Evolutionary conservation across 2,113 vertebrate species (phyloP), one percentile per base, ranked within the genome.

Genomic region (Chaetodon auriga): DNA sequence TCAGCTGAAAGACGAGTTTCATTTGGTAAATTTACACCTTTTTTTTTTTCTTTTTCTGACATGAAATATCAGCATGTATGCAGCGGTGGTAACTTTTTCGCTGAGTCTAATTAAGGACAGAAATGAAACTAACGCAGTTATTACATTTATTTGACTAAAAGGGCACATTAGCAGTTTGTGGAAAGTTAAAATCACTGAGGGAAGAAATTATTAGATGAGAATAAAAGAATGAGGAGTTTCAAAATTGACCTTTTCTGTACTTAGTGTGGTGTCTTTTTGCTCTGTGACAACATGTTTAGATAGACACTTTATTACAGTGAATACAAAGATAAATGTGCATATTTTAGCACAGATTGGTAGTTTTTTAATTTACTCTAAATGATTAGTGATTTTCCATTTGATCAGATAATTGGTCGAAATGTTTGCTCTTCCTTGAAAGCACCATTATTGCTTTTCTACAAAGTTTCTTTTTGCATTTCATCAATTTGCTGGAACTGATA

Each of bases 401-500:
- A 73, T 82, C 3, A 55, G 35, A 63, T 82, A 60, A 85, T 72
- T 65, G 21, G 45, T 41, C 12, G 9, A 7, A 65, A 45, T 63
- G 21, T 79, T 79, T 41, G 23, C 23, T 65, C 18, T 53, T 19
- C 11, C 58, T 60, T 51, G n/a, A 80, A 77, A 63, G 57, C 45
- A 23, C 35, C 60, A 4, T 57, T 48, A 49, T 35, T 55, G 80
- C 43, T 80, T 81, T 72, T 41, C 30, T 66, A 11, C 36, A 36
- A 75, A 77, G 41, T 83, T 30, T 70, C n/a, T 80, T 54, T 70
- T 38, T 55, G 43, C 21, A 55, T 73, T 54, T 68, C 36, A 60
- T 88, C 76, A 78, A 7, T 79, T 83, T 53, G 53, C 30, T 75
- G 23, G 48, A 79, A 49, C 54, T 53, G 63, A 76, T 77, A 48